Evolutionary conservation across 2,797 vertebrate species (phyloP), one percentile per base, ranked within the genome.

Genomic region (Trematomus bernacchii): DNA sequence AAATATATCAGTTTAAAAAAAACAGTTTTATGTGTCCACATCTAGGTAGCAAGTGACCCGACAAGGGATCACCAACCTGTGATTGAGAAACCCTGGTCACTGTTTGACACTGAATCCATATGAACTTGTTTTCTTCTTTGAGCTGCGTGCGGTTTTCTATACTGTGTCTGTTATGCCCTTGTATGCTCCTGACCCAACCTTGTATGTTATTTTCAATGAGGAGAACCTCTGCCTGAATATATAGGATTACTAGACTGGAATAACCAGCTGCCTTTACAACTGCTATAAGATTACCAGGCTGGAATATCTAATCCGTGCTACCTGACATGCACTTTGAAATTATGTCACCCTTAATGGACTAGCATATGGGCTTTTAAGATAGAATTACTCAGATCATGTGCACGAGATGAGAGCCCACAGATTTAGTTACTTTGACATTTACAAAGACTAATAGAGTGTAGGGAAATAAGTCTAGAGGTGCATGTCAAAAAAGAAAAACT

Each of bases 161-260:
- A 58, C 33, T 21, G 30, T 43, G 44, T 48, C 60, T 76, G 50
- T 27, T 27, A 27, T 69, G 81, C 40, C 80, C 73, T 87, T 83
- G 77, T 55, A 11, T 60, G 43, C 66, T 61, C 48, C 66, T 87
- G 71, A 82, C 71, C 76, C 83, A 74, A 79, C 69, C 72, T 75
- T 67, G 82, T 57, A 75, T 51, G 78, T 48, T 78, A 64, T 76
- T 86, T 85, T 67, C 77, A 82, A 75, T 58, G 53, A 66, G 73
- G 55, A 73, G 57, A 80, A 82, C 87, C 76, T 75, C 71, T 81
- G 71, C 57, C 0, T 33, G 57, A 66, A 85, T 86, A 90, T 91
- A 89, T 89, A 92, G 84, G 87, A 91, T 93, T 92, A 92, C 88
- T 82, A 79, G 84, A 83, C 74, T 86, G 75, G 88, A 90, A 84